Evolutionary conservation across 2,113 vertebrate genomes (phyloP), one percentile per base, ranked within the genome.

Genomic region (Bos indicus): DNA sequence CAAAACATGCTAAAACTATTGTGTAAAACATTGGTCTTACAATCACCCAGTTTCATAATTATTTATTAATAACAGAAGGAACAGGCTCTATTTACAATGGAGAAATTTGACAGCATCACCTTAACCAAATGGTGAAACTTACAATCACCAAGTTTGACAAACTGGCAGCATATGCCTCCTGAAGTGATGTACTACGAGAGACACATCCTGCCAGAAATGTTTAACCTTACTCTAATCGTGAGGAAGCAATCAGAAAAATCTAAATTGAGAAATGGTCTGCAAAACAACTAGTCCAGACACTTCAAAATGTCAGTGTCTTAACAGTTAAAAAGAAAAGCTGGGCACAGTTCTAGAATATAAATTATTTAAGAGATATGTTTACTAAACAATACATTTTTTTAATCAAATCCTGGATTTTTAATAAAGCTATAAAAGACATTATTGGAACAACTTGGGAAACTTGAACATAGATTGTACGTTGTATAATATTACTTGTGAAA

Each of bases 121-220:
- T 96, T 46, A 93, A 93, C 46, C n/a, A 91, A 97, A 84, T 60
- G 23, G 93, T 93, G 40, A 87, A 96, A 95, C 16, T 78, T 90
- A 81, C 0, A 52, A 21, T 93, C 77, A 78, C 30, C 46, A 56
- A 86, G 46, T 95, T 92, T 88, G 94, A 94, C 88, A 94, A 94
- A 95, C 19, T 51, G 74, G 77, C 60, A 90, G 80, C 14, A 51
- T 87, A 57, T 85, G 59, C 64, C 62, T 90, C 56, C 21, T 84
- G 56, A 80, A 57, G 36, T 43, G 46, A 91, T 95, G 28, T 36
- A n/a, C 26, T 60, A 48, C 3, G 4, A 67, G 91, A 51, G 43
- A 64, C 26, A 91, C 51, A 48, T 78, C 33, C 88, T 83, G 46
- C 36, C 80, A 54, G 91, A 91, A 94, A 95, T 67, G 12, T 93